phyloP scores from a whole-genome alignment of 2,888 invertebrate genomes.

The Galerucella calmariensis region DNA sequence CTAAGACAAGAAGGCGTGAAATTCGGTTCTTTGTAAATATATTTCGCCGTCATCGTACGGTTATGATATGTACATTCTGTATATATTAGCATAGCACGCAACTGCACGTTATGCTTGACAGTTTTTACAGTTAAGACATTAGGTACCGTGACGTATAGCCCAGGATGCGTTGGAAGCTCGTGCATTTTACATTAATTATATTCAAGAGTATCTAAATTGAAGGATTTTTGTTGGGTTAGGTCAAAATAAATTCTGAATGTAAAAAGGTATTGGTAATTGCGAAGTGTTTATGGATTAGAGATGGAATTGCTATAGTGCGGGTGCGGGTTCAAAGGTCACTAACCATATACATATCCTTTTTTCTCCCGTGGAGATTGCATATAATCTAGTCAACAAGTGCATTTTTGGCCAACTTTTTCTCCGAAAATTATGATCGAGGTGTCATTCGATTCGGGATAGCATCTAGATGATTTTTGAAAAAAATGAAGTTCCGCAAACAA shows the following conservation, averaged over 20 bases:
- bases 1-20: conserved; percentile 43
- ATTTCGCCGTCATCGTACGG: conserved; percentile 28
- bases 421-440: too few species aligned
- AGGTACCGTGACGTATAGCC: background rate
- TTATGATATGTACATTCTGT: conserved; percentile 3
- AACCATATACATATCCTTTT: too few species aligned
- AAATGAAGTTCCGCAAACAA: too few species aligned
- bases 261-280: conserved; percentile 2
- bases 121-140: background rate
- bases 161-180: too few species aligned
- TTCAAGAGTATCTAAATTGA: background rate
- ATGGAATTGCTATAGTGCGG: background rate
- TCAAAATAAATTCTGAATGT: background rate
- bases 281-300: background rate
- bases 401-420: too few species aligned
- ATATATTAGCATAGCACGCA: background rate
- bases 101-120: background rate
- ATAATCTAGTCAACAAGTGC: too few species aligned
- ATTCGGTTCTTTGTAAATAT: conserved; percentile 37
- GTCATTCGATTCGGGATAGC: too few species aligned
- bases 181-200: too few species aligned
- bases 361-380: too few species aligned
- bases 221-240: background rate
- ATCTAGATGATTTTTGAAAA: too few species aligned
- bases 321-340: too few species aligned